Conservation (phyloP, 1,140 invertebrate genomes). For the Listronotus oregonensis region DNA sequence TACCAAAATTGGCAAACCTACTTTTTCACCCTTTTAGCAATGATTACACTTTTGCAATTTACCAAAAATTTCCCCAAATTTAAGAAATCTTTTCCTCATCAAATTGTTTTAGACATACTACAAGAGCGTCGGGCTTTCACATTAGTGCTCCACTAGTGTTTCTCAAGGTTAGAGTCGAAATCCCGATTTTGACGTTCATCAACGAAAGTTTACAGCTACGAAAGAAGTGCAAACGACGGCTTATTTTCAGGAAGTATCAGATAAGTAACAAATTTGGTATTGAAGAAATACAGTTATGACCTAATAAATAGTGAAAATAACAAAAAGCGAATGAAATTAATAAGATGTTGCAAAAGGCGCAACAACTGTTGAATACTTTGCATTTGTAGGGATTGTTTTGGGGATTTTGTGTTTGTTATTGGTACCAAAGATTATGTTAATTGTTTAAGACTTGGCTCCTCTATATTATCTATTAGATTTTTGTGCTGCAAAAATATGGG, state of each 20-base stretch:
- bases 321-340: constrained; percentile 66
- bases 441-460: neutral
- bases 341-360: constrained; percentile 65
- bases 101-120: too few species aligned
- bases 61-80: too few species aligned
- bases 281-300: constrained; percentile 55
- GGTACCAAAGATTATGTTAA: neutral
- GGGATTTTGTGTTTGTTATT: neutral
- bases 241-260: constrained; percentile 16
- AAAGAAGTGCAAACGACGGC: constrained; percentile 19
- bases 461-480: too few species aligned
- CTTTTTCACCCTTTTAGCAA: too few species aligned
- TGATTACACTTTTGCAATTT: too few species aligned
- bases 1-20: too few species aligned
- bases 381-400: constrained; percentile 57
- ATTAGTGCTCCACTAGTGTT: constrained; percentile 59
- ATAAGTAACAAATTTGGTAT: constrained; percentile 39
- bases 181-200: constrained; percentile 17
- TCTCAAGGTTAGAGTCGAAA: constrained; percentile 50
- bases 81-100: too few species aligned
- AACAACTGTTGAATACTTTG: constrained; percentile 63
- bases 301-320: constrained; percentile 60
- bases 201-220: constrained; percentile 10
- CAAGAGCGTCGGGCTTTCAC: too few species aligned
- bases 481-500: too few species aligned